A percentile compares a stretch with the other conserved stretches of the same genome.
Evolutionary conservation across 2,888 invertebrate species (phyloP).

Genomic region (Noctua janthina): DNA sequence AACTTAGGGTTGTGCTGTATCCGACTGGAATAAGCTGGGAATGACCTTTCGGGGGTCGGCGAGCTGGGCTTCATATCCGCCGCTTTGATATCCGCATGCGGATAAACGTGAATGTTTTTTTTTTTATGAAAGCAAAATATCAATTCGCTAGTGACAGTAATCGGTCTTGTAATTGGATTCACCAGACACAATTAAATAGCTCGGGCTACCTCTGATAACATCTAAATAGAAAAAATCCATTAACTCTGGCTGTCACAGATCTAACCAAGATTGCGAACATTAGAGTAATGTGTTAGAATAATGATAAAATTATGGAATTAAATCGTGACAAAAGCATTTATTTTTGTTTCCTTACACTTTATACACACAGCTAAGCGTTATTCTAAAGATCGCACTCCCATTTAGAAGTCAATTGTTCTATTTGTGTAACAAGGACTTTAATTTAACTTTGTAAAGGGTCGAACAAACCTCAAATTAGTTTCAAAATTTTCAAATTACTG

Average conservation of each 20-base stretch:
- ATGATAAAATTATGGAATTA: slow-evolving; percentile 33
- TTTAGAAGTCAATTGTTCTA: slow-evolving; percentile 21
- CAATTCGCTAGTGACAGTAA: not conserved
- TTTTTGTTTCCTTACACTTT: not conserved
- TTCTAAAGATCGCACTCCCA: not conserved
- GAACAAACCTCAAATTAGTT: slow-evolving; percentile 37
- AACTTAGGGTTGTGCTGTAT: slow-evolving; percentile 53
- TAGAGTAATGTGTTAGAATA: slow-evolving; percentile 27
- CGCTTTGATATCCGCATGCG: slow-evolving; percentile 19
- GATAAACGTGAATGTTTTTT: slow-evolving; percentile 27
- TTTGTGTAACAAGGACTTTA: slow-evolving; percentile 16
- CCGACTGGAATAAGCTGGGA: slow-evolving; percentile 52
- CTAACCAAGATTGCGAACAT: slow-evolving; percentile 20
- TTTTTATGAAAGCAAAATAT: slow-evolving; percentile 16
- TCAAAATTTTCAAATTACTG: slow-evolving; percentile 25
- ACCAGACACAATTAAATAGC: slow-evolving; percentile 24
- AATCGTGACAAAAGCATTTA: slow-evolving; percentile 16
- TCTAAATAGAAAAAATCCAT: slow-evolving; percentile 44
- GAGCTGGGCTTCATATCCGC: slow-evolving; percentile 23
- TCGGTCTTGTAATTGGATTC: slow-evolving; percentile 30
- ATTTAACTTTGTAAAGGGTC: slow-evolving; percentile 35
- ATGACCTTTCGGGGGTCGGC: slow-evolving; percentile 52
- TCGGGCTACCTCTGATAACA: slow-evolving; percentile 20
- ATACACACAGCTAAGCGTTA: not conserved
- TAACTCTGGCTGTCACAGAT: slow-evolving; percentile 30